Evolutionary conservation across 2,888 invertebrate species (phyloP).

Genomic region (Diplazon laetatorius): DNA sequence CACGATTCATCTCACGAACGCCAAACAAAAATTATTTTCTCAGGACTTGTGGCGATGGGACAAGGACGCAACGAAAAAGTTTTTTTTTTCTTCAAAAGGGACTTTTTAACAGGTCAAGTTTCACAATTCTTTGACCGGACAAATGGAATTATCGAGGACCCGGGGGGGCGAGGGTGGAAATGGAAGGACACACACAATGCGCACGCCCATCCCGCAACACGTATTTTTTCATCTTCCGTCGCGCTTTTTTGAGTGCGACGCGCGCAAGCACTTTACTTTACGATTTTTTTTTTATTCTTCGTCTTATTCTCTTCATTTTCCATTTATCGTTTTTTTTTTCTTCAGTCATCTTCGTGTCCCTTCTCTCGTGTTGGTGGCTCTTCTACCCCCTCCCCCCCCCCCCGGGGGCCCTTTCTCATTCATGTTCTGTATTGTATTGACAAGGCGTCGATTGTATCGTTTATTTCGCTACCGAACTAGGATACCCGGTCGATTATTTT

Average conservation of each 20-base stretch:
- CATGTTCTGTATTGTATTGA: conserved; percentile 69
- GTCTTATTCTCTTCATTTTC: conserved; percentile 22
- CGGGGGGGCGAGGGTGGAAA: conserved; percentile 15
- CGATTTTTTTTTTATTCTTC: conserved; percentile 27
- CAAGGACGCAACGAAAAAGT: not conserved
- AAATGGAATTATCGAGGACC: conserved; percentile 77
- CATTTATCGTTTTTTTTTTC: conserved; percentile 4
- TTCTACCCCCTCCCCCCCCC: too few species aligned
- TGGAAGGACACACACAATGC: too few species aligned
- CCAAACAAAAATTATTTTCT: too few species aligned
- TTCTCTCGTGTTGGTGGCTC: conserved; percentile 29
- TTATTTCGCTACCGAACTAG: conserved; percentile 73
- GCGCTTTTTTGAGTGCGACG: conserved; percentile 34
- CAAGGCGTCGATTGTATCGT: conserved; percentile 78
- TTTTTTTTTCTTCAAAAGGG: conserved; percentile 66
- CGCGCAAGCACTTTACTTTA: conserved; percentile 38
- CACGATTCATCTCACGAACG: too few species aligned
- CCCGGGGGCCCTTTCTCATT: conserved; percentile 49
- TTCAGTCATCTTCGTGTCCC: conserved; percentile 52
- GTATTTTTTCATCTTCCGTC: conserved; percentile 32
- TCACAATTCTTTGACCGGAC: conserved; percentile 76
- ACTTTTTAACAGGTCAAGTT: conserved; percentile 81
- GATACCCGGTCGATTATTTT: conserved; percentile 73
- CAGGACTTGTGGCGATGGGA: too few species aligned
- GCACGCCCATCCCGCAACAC: conserved; percentile 59